These are phyloP conservation scores for Siphamia tubifer DNA, from an alignment of 2,113 vertebrate genomes.

Conservation along the genomic window DNA sequence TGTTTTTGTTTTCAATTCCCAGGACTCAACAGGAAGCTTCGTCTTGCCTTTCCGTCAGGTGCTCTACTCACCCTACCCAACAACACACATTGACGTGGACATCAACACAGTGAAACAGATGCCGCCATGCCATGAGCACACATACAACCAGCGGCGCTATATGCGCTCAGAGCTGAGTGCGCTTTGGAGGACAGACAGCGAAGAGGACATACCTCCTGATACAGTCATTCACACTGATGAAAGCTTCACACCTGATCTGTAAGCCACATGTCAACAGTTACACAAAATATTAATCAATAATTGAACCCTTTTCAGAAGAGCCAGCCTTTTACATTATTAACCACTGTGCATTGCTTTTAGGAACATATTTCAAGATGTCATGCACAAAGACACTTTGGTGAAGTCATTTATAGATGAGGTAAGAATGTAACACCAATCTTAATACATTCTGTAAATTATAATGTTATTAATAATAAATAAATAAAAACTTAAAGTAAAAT, in stretches of 20 bases:
- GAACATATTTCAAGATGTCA: constrained; percentile 96
- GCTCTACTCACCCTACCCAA: constrained; percentile 94
- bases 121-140: constrained; percentile 96
- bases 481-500: background rate
- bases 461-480: too few species aligned
- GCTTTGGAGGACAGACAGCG: constrained; percentile 91
- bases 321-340: background rate
- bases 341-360: constrained; percentile 61
- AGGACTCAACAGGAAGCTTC: constrained; percentile 97
- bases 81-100: constrained; percentile 96
- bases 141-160: constrained; percentile 92
- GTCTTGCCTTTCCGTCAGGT: constrained; percentile 96
- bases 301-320: background rate
- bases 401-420: constrained; percentile 96
- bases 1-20: background rate
- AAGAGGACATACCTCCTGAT: constrained; percentile 91
- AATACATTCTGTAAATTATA: background rate
- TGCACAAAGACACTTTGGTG: constrained; percentile 92
- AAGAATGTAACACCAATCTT: constrained; percentile 32
- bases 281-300: too few species aligned
- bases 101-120: constrained; percentile 98
- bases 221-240: constrained; percentile 90
- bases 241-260: constrained; percentile 94
- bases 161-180: constrained; percentile 90
- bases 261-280: constrained; percentile 43